Percentiles rank a stretch among this genome's conserved stretches.
Conservation (phyloP, 2,888 invertebrate species). For the Timema podura region DNA sequence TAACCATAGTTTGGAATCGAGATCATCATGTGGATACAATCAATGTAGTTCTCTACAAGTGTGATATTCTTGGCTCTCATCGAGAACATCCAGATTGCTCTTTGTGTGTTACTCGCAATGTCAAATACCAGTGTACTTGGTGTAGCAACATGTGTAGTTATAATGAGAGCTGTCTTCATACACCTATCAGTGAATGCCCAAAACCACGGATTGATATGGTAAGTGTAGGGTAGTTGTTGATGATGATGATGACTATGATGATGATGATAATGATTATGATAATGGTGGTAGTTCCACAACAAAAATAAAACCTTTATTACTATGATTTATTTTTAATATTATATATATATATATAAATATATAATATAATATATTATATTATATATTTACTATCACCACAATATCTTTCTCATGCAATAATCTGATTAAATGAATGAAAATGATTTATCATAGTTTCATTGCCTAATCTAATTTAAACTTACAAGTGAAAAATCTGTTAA, state of each 20-base stretch:
- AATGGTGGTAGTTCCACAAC: background rate
- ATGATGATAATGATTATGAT: background rate
- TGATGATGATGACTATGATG: background rate
- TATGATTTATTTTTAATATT: background rate
- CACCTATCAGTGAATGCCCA: slow-evolving; percentile 80
- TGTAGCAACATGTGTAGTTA: slow-evolving; percentile 86
- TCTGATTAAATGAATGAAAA: no score
- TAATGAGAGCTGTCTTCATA: slow-evolving; percentile 76
- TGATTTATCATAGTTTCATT: no score
- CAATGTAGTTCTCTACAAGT: slow-evolving; percentile 89
- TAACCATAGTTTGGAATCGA: slow-evolving; percentile 90
- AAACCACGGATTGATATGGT: slow-evolving; percentile 87
- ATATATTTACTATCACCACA: background rate
- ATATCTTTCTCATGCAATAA: no score
- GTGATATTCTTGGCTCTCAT: slow-evolving; percentile 90
- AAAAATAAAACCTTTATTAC: background rate
- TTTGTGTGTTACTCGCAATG: slow-evolving; percentile 86
- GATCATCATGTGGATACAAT: slow-evolving; percentile 90
- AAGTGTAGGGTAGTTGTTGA: slow-evolving; percentile 36
- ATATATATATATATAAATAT: background rate
- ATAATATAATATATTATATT: background rate
- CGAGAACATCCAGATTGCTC: slow-evolving; percentile 95
- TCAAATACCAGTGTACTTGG: slow-evolving; percentile 93
- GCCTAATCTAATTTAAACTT: no score
- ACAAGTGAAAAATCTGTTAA: no score